Evolutionary conservation across 2,888 invertebrate genomes (phyloP).

Genomic region (Pristionchus arcanus): DNA sequence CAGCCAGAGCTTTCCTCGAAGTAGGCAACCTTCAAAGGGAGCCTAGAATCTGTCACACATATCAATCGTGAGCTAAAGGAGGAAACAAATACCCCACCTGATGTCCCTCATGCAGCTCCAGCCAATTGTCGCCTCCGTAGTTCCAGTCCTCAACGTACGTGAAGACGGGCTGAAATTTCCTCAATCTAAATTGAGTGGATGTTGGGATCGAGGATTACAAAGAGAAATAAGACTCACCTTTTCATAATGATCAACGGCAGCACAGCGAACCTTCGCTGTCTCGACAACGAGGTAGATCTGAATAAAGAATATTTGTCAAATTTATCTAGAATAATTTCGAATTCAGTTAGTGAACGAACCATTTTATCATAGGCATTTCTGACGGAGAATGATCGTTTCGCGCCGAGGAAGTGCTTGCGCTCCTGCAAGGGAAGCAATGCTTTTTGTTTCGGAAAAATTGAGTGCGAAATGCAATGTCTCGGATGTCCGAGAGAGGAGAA

Average conservation of each 20-base stretch:
- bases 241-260: not conserved
- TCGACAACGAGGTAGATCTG: not conserved
- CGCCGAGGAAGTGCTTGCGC: not conserved
- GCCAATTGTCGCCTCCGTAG: not conserved
- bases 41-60: too few relatives aligned
- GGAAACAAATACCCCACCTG: not conserved
- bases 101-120: not conserved
- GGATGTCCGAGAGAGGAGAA: too few relatives aligned
- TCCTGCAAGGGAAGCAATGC: not conserved
- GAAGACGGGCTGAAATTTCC: not conserved
- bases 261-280: not conserved
- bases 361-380: not conserved
- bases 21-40: slow-evolving; percentile 10
- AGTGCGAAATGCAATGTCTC: too few relatives aligned
- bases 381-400: not conserved
- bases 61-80: not conserved
- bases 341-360: too few relatives aligned
- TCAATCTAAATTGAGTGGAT: too few relatives aligned
- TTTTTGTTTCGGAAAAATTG: too few relatives aligned
- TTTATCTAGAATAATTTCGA: too few relatives aligned
- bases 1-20: not conserved
- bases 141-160: not conserved
- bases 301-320: too few relatives aligned
- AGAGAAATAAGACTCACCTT: not conserved
- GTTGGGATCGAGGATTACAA: too few relatives aligned